Conservation (phyloP, 2,113 vertebrate species). For the Empidonax traillii region DNA sequence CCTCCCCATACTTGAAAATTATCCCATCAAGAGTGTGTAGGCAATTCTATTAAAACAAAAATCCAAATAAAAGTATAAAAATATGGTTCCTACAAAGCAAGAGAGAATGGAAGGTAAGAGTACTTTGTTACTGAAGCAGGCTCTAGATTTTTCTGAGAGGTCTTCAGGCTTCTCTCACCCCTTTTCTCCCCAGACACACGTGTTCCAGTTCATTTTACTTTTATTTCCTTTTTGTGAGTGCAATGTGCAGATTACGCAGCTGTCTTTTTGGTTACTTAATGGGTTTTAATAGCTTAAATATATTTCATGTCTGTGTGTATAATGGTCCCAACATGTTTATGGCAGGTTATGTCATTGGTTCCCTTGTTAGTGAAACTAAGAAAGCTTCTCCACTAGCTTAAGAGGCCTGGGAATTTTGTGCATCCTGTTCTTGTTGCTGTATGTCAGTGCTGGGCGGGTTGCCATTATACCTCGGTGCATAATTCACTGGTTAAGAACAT, state of each 20-base stretch:
- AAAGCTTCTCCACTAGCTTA: slow-evolving; percentile 46
- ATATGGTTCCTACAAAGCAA: background rate
- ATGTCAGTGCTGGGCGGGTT: slow-evolving; percentile 54
- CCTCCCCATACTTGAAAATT: background rate
- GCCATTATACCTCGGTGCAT: slow-evolving; percentile 50
- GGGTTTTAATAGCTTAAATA: slow-evolving; percentile 40
- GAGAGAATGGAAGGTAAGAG: background rate
- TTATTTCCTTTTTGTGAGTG: slow-evolving; percentile 60
- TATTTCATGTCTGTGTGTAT: slow-evolving; percentile 1
- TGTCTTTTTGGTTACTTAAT: slow-evolving; percentile 58
- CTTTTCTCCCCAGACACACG: background rate
- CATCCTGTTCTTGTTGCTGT: slow-evolving; percentile 64
- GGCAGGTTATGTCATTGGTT: slow-evolving; percentile 63
- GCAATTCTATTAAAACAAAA: background rate
- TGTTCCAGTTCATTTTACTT: slow-evolving; percentile 28
- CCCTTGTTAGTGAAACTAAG: slow-evolving; percentile 37
- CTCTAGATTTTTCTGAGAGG: background rate
- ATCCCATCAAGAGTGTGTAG: background rate
- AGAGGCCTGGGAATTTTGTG: slow-evolving; percentile 65
- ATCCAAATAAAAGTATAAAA: background rate
- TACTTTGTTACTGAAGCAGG: background rate
- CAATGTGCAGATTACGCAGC: slow-evolving; percentile 18
- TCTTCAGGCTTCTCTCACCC: background rate
- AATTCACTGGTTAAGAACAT: slow-evolving; percentile 47
- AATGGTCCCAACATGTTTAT: slow-evolving; percentile 52